Base-by-base conservation (phyloP, 2,888 invertebrate species). In the Drosophila infuscata region DNA sequence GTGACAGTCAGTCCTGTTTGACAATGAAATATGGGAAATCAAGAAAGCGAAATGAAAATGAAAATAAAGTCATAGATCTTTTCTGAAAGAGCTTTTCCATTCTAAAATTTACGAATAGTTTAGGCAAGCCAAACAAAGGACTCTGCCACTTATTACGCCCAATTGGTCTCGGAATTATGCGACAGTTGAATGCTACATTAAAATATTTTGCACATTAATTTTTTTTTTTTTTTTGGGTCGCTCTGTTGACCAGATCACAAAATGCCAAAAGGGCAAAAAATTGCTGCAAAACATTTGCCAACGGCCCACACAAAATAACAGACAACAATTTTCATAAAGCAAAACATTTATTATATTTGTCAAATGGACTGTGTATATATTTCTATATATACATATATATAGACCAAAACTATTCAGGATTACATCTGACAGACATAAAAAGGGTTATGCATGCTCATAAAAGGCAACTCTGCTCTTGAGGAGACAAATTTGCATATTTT, bases 321-420 rank as follows among this genome's bases (percentile, higher is more conserved):
- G 65, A 49, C 72, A 82, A 76, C 65, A 74, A 81, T 85, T 71
- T 63, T 76, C 67, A 82, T 80, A 80, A 73, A 74, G 78, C 77
- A 81, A 87, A 84, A 82, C 86, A 82, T 87, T 88, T 87, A 83
- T 86, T 86, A 84, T 87, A 83, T 86, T 86, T 86, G 79, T 69
- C 83, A 87, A 88, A 87, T 87, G 84, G 88, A 87, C 76, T 85
- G 83, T 76, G 67, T 64, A 65, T 51, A 1, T 15, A 25, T 33
- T 29, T 32, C 17, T 46, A 17, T 30, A 48, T 57, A 17, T 7
- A 11, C 15, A 17, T n/a, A 1, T 63, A 41, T 65, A 25, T 36
- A 53, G 46, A 38, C 58, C 43, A 48, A 62, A 81, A 76, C 73
- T 79, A 81, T 65, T 70, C 32, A 41, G 69, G 65, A 73, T 70